phyloP scores from a whole-genome alignment of 2,797 vertebrate genomes.

The Furcifer pardalis region DNA sequence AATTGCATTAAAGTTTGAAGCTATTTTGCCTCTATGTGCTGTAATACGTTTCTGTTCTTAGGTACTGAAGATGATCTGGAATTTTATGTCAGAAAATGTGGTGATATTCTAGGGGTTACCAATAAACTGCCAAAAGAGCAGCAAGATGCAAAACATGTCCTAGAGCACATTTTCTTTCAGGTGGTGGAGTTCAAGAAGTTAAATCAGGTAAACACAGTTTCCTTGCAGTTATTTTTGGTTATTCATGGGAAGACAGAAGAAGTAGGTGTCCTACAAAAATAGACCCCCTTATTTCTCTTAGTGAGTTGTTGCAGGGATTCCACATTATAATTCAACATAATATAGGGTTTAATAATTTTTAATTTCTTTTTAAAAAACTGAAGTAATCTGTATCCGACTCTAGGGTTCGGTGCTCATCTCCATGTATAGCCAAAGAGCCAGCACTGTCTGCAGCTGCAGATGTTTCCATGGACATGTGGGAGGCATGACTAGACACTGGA shows the following conservation, averaged over 20 bases:
- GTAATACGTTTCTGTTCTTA: slow-evolving; percentile 51
- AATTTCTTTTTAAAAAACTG: not conserved
- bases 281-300: not conserved
- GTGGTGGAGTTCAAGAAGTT: slow-evolving; percentile 97
- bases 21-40: not conserved
- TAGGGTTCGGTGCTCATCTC: no score
- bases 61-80: slow-evolving; percentile 96
- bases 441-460: no score
- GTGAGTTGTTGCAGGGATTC: not conserved
- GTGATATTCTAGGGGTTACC: slow-evolving; percentile 92
- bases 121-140: slow-evolving; percentile 90
- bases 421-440: no score
- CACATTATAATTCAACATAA: not conserved
- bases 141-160: slow-evolving; percentile 90
- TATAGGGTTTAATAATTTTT: not conserved
- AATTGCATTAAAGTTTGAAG: not conserved
- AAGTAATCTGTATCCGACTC: no score
- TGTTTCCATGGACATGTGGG: no score
- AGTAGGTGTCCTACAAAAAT: not conserved
- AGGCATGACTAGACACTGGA: no score
- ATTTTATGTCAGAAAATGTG: slow-evolving; percentile 93
- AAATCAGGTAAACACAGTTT: slow-evolving; percentile 84
- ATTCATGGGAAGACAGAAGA: not conserved
- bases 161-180: slow-evolving; percentile 95
- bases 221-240: not conserved